Conservation (phyloP, 2,797 vertebrate genomes). For the Poeciliopsis infans region DNA sequence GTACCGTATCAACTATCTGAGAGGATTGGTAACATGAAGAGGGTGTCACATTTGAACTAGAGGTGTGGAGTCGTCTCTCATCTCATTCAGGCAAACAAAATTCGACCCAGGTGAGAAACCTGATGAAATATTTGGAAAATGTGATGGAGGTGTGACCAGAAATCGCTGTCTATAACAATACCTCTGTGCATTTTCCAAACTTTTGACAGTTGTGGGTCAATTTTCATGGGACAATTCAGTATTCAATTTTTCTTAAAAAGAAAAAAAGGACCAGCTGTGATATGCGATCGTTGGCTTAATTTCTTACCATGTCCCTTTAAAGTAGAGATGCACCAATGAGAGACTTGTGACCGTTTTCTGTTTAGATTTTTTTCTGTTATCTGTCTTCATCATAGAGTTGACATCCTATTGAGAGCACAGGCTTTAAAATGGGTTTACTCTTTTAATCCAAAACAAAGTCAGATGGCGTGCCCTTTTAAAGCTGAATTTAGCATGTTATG, state of each 20-base stretch:
- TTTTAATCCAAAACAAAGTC: background rate
- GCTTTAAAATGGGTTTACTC: background rate
- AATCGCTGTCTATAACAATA: constrained; percentile 56
- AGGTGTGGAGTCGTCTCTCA: constrained; percentile 75
- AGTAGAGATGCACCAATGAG: constrained; percentile 13
- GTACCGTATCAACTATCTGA: constrained; percentile 50
- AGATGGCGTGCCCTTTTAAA: background rate
- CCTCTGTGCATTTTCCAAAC: constrained; percentile 66
- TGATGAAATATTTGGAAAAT: constrained; percentile 56
- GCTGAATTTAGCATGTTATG: background rate
- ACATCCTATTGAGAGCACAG: background rate
- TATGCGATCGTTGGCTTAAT: constrained; percentile 35
- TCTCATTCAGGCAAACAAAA: constrained; percentile 76
- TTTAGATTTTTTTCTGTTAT: background rate
- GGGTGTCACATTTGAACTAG: constrained; percentile 77
- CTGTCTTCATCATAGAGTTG: background rate
- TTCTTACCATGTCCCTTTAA: constrained; percentile 29
- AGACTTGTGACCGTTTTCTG: background rate
- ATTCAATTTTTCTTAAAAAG: constrained; percentile 27
- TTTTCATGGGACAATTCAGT: constrained; percentile 47
- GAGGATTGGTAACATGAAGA: constrained; percentile 54
- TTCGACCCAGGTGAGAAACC: constrained; percentile 68
- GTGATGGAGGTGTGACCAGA: constrained; percentile 62
- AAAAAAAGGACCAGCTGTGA: constrained; percentile 36
- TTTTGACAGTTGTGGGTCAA: constrained; percentile 7